Conservation (phyloP, 2,797 vertebrate genomes). For the Molothrus aeneus region DNA sequence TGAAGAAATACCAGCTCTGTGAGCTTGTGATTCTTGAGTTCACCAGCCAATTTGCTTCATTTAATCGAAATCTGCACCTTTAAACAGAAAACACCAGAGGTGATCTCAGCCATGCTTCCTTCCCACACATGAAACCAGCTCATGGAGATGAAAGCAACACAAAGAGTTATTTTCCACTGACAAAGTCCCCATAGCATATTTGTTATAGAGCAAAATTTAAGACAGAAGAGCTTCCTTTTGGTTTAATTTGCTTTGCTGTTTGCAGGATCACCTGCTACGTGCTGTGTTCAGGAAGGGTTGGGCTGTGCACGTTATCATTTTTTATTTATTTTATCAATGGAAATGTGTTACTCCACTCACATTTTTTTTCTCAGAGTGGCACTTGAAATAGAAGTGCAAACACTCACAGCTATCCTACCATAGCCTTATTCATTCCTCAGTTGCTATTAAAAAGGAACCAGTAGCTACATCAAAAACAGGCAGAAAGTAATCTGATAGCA, state of each 20-base stretch:
- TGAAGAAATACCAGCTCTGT: background rate
- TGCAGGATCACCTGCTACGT: background rate
- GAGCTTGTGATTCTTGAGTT: background rate
- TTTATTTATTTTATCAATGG: background rate
- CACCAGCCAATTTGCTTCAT: background rate
- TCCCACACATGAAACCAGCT: background rate
- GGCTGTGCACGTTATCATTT: accelerated
- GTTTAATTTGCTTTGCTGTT: background rate
- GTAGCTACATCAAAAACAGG: background rate
- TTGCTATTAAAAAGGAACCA: background rate
- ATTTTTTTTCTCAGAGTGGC: background rate
- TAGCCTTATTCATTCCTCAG: background rate
- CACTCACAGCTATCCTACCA: background rate
- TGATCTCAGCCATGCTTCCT: background rate
- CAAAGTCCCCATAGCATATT: accelerated
- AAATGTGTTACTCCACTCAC: background rate
- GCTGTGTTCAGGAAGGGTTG: background rate
- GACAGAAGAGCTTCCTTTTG: background rate
- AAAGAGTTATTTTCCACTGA: background rate
- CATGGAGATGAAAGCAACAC: background rate
- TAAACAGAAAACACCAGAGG: background rate
- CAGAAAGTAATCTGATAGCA: background rate
- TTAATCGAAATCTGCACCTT: background rate
- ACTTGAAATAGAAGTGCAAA: background rate
- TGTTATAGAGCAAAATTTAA: background rate